These are phyloP conservation scores for Acanthisitta chloris DNA, from an alignment of 2,113 vertebrate genomes.

Conservation along the genomic window DNA sequence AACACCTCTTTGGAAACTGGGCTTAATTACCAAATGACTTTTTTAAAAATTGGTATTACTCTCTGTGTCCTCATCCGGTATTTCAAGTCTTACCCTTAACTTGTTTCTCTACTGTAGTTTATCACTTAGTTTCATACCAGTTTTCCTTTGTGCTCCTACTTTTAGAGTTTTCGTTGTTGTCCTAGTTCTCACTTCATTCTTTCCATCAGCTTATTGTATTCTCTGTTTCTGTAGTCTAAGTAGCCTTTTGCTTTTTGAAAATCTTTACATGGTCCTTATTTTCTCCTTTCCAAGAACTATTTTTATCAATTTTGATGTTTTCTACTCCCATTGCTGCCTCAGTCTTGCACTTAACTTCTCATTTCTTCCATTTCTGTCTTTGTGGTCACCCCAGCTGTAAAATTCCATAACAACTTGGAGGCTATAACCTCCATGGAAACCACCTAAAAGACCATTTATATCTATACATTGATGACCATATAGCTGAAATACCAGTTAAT, in stretches of 20 bases:
- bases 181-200: not conserved
- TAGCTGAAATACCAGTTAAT: not conserved
- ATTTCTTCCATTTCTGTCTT: not conserved
- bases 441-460: not conserved
- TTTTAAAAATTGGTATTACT: not conserved
- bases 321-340: not conserved
- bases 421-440: not conserved
- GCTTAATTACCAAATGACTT: not conserved
- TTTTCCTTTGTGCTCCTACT: not conserved
- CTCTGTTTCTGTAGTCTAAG: not conserved
- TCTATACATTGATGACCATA: not conserved
- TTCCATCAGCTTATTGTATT: not conserved
- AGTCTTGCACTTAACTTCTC: not conserved
- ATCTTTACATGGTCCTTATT: not conserved
- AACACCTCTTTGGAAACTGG: not conserved
- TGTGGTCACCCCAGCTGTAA: not conserved
- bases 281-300: not conserved
- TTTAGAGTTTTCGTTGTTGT: not conserved
- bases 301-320: not conserved
- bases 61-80: not conserved
- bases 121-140: not conserved
- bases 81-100: not conserved
- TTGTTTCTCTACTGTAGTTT: not conserved
- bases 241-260: not conserved
- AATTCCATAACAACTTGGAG: not conserved